Evolutionary conservation across 2,888 invertebrate genomes (phyloP).

Genomic region (Drosophila koepferae): DNA sequence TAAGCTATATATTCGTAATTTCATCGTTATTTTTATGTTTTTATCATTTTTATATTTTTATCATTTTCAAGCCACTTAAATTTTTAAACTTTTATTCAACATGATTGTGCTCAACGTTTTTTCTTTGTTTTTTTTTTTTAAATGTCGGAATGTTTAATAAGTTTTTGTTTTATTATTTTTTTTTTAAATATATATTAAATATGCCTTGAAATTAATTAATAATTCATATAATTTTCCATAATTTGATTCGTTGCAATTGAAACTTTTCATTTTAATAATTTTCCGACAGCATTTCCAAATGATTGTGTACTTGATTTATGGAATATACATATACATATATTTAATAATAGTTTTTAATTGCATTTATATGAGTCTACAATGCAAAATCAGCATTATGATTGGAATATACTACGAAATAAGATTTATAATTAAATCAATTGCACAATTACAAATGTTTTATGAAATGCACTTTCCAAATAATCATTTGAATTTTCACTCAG

Average conservation of each 20-base stretch:
- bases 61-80: constrained; percentile 59
- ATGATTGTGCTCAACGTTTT: constrained; percentile 85
- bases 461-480: constrained; percentile 28
- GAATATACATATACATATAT: constrained; percentile 16
- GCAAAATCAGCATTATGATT: constrained; percentile 59
- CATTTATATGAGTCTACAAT: constrained; percentile 44
- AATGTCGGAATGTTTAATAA: constrained; percentile 20
- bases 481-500: not conserved
- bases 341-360: constrained; percentile 54
- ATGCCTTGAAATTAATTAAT: constrained; percentile 44
- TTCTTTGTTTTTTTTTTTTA: constrained; percentile 49
- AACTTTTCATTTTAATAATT: constrained; percentile 27
- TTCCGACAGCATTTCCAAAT: constrained; percentile 22
- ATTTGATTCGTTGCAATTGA: constrained; percentile 67
- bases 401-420: constrained; percentile 44
- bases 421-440: constrained; percentile 42
- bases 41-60: constrained; percentile 34
- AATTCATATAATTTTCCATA: constrained; percentile 34
- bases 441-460: constrained; percentile 32
- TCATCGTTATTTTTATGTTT: constrained; percentile 7
- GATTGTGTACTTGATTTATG: constrained; percentile 16
- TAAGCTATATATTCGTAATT: constrained; percentile 57
- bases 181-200: constrained; percentile 18
- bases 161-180: constrained; percentile 5
- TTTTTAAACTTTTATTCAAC: constrained; percentile 62